These are phyloP conservation scores for Anoplolepis gracilipes DNA, from an alignment of 1,140 invertebrate genomes.

Conservation along the genomic window DNA sequence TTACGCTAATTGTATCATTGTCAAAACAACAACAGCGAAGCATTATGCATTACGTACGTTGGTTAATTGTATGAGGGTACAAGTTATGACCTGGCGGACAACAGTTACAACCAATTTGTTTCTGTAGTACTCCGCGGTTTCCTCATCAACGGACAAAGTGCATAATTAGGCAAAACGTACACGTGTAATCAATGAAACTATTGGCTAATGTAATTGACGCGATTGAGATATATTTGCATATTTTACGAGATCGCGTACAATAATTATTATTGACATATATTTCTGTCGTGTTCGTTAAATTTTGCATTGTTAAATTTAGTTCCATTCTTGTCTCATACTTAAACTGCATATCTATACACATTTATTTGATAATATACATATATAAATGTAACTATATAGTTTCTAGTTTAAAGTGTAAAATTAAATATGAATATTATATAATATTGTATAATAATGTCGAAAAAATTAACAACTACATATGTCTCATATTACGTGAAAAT, in stretches of 20 bases:
- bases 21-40: slow-evolving; percentile 57
- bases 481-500: neutral
- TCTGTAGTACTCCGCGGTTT: slow-evolving; percentile 57
- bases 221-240: slow-evolving; percentile 52
- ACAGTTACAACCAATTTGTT: slow-evolving; percentile 59
- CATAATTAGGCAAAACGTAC: slow-evolving; percentile 60
- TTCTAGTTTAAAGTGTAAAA: neutral
- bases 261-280: slow-evolving; percentile 36
- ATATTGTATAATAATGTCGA: neutral
- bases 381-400: neutral
- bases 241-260: slow-evolving; percentile 7
- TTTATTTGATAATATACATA: neutral
- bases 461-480: neutral
- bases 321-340: slow-evolving; percentile 5
- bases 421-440: neutral
- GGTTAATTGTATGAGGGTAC: slow-evolving; percentile 58
- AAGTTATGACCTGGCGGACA: slow-evolving; percentile 47
- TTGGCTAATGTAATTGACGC: slow-evolving; percentile 53
- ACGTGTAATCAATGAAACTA: slow-evolving; percentile 60
- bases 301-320: neutral
- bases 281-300: neutral
- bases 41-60: slow-evolving; percentile 30
- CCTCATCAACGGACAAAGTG: slow-evolving; percentile 43
- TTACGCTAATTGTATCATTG: slow-evolving; percentile 58
- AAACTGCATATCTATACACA: neutral